Evolutionary conservation across 2,797 vertebrate species (phyloP), one percentile per base, ranked within the genome.

Genomic region (Fringilla coelebs): DNA sequence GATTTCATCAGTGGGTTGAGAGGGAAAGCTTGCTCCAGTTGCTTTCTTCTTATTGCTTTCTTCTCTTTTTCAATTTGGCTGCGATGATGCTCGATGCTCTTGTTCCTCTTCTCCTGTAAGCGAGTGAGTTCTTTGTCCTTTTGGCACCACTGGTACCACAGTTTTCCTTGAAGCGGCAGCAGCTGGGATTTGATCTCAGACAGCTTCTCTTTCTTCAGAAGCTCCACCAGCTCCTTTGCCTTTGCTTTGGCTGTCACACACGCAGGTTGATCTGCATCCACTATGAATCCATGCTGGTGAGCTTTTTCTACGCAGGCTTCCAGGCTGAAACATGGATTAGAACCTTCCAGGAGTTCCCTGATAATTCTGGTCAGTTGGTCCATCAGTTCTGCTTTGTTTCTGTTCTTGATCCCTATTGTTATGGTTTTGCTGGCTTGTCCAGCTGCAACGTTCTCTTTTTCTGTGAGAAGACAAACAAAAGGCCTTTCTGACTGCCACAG

Each of bases 221-320:
- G n/a, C n/a, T n/a, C n/a, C n/a, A n/a, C n/a, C n/a, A n/a, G n/a
- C n/a, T n/a, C n/a, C n/a, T n/a, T n/a, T n/a, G n/a, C n/a, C n/a
- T n/a, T n/a, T n/a, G n/a, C n/a, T n/a, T n/a, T n/a, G n/a, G n/a
- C n/a, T n/a, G n/a, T n/a, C n/a, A n/a, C n/a, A n/a, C n/a, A n/a
- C n/a, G n/a, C n/a, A n/a, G n/a, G n/a, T n/a, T n/a, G 46, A 13
- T 98, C 62, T 95, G 98, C 97, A 93, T 98, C 98, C 9, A 98
- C 83, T 12, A 25, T 22, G 45, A 98, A 95, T 19, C 95, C 92
- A 2, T 81, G 28, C 36, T 92, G 15, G 3, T 28, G 40, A 58
- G 97, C 93, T 86, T 96, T 70, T 5, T 76, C 63, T 10, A 45
- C 5, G 54, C 97, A 96, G n/a, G 55, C 2, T 0, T 96, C 93